These are phyloP conservation scores for Gymnorhina tibicen DNA, from an alignment of 2,113 vertebrate species.

Conservation along the genomic window DNA sequence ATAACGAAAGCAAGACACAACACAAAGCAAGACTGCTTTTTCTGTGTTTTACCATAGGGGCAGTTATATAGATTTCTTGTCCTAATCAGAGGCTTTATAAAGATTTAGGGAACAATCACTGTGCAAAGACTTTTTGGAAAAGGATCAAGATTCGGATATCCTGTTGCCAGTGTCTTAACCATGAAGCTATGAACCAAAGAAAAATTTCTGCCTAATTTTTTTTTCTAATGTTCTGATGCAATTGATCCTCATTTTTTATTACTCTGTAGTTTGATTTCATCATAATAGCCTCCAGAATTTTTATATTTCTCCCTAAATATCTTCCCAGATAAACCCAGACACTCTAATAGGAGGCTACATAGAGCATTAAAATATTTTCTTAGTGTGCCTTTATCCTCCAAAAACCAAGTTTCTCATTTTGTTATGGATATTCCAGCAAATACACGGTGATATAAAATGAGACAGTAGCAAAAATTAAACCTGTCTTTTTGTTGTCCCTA, in stretches of 20 bases:
- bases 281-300: background rate
- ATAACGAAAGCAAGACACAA: background rate
- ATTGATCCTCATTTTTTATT: background rate
- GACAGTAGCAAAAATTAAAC: background rate
- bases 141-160: background rate
- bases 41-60: background rate
- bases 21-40: background rate
- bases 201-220: background rate
- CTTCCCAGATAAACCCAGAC: background rate
- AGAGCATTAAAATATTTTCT: background rate
- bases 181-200: background rate
- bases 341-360: background rate
- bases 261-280: background rate
- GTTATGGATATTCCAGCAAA: background rate
- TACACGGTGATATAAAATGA: background rate
- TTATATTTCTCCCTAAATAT: background rate
- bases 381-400: background rate
- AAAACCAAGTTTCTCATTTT: background rate
- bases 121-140: background rate
- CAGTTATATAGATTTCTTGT: background rate
- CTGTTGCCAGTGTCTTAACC: background rate
- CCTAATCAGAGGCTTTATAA: background rate
- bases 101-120: background rate
- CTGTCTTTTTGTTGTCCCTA: background rate
- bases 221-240: background rate